phyloP scores from a whole-genome alignment of 2,888 invertebrate genomes.

The Dromius quadrimaculatus region DNA sequence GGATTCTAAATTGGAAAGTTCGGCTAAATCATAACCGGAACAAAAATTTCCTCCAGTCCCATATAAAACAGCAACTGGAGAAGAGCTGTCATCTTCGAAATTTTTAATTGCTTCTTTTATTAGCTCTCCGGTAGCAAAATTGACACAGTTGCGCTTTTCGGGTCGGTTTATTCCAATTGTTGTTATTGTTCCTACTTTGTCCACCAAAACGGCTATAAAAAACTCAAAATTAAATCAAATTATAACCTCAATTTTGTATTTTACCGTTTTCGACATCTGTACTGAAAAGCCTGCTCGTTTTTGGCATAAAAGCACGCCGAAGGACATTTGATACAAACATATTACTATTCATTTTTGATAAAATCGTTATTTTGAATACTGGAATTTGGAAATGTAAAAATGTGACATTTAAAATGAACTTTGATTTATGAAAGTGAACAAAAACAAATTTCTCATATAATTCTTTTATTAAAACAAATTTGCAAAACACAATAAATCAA shows the following conservation, averaged over 20 bases:
- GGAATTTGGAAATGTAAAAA: background rate
- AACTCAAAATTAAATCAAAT: slow-evolving; percentile 27
- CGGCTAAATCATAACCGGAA: slow-evolving; percentile 89
- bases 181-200: slow-evolving; percentile 76
- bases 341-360: slow-evolving; percentile 1
- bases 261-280: slow-evolving; percentile 38
- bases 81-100: slow-evolving; percentile 82
- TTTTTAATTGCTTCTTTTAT: slow-evolving; percentile 79
- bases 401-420: too few relatives aligned
- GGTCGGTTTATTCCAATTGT: slow-evolving; percentile 91
- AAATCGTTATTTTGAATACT: background rate
- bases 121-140: slow-evolving; percentile 75
- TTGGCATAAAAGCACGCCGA: background rate
- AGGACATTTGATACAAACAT: slow-evolving; percentile 27
- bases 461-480: too few relatives aligned
- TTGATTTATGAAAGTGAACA: too few relatives aligned
- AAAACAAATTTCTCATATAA: too few relatives aligned
- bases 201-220: slow-evolving; percentile 64
- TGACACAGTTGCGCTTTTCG: slow-evolving; percentile 84
- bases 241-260: slow-evolving; percentile 28
- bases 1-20: slow-evolving; percentile 69
- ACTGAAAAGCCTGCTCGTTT: slow-evolving; percentile 20
- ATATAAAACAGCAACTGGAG: slow-evolving; percentile 82
- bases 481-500: too few relatives aligned
- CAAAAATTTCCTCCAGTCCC: slow-evolving; percentile 96